phyloP scores from a whole-genome alignment of 2,113 vertebrate genomes.

The Fulmarus glacialis region DNA sequence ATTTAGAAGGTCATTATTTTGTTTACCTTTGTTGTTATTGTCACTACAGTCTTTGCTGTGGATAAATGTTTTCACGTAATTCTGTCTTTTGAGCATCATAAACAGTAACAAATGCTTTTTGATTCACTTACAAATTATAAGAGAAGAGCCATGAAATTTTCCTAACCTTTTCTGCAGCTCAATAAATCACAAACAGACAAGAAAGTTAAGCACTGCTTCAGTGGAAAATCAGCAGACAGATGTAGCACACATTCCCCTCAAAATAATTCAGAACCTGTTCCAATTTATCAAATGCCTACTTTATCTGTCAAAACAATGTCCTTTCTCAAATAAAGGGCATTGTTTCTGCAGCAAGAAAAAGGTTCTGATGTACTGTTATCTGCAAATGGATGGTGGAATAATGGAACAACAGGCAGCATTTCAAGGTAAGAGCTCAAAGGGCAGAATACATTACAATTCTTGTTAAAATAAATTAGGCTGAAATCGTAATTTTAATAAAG shows the following conservation, averaged over 20 bases:
- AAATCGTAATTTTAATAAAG: slow-evolving; percentile 77
- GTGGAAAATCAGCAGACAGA: slow-evolving; percentile 83
- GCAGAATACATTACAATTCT: slow-evolving; percentile 79
- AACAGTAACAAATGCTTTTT: slow-evolving; percentile 81
- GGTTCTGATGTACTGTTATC: slow-evolving; percentile 84
- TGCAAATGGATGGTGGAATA: slow-evolving; percentile 82
- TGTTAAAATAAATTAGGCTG: slow-evolving; percentile 81
- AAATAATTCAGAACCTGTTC: slow-evolving; percentile 88
- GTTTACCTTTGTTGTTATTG: slow-evolving; percentile 44
- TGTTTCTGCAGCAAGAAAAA: slow-evolving; percentile 80
- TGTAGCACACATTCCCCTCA: slow-evolving; percentile 80
- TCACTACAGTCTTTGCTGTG: slow-evolving; percentile 47
- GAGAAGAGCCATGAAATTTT: slow-evolving; percentile 80
- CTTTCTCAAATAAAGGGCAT: slow-evolving; percentile 86
- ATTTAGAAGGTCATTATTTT: slow-evolving; percentile 49
- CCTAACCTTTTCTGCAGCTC: slow-evolving; percentile 83
- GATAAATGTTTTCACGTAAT: slow-evolving; percentile 69
- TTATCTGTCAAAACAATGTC: slow-evolving; percentile 87
- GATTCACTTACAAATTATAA: slow-evolving; percentile 83
- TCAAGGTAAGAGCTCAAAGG: slow-evolving; percentile 81
- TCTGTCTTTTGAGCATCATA: slow-evolving; percentile 77
- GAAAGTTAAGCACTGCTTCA: slow-evolving; percentile 81
- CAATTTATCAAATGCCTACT: slow-evolving; percentile 88
- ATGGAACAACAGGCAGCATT: slow-evolving; percentile 83
- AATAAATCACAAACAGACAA: slow-evolving; percentile 87